Evolutionary conservation across 2,797 vertebrate genomes (phyloP).

Genomic region (Helostoma temminkii): DNA sequence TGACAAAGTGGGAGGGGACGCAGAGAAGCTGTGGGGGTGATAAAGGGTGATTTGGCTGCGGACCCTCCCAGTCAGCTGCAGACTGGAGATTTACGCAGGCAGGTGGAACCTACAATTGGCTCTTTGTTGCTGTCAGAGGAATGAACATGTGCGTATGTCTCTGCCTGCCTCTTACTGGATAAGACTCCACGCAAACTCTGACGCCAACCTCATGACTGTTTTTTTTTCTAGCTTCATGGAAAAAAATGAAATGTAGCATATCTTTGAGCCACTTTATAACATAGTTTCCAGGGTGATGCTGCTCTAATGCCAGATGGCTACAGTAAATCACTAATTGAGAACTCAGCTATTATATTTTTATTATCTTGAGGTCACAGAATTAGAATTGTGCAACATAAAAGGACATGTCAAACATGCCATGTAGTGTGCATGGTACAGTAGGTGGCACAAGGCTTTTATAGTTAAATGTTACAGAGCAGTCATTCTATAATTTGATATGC

Average conservation of each 20-base stretch:
- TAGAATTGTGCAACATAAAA: constrained; percentile 45
- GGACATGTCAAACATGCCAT: constrained; percentile 29
- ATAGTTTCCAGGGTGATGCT: constrained; percentile 19
- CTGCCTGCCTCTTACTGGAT: constrained; percentile 70
- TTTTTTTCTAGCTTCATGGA: constrained; percentile 42
- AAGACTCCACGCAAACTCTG: constrained; percentile 58
- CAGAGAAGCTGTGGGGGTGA: constrained; percentile 59
- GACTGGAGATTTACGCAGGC: constrained; percentile 68
- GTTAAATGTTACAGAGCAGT: constrained; percentile 14
- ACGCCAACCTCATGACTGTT: constrained; percentile 64
- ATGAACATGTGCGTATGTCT: constrained; percentile 80
- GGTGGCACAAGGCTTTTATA: constrained; percentile 32
- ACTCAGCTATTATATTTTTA: constrained; percentile 3
- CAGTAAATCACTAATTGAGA: constrained; percentile 21
- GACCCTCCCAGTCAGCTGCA: constrained; percentile 78
- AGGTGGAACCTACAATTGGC: constrained; percentile 84
- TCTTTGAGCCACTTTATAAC: constrained; percentile 34
- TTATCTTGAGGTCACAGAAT: constrained; percentile 31
- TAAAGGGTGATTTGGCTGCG: constrained; percentile 64
- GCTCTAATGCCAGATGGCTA: constrained; percentile 11
- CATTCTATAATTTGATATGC: constrained; percentile 19
- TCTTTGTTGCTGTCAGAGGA: constrained; percentile 82
- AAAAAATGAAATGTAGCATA: constrained; percentile 62
- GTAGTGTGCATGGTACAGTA: constrained; percentile 24
- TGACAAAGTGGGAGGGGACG: constrained; percentile 71